phyloP scores from a whole-genome alignment of 2,113 vertebrate species.

The Pimephales promelas region DNA sequence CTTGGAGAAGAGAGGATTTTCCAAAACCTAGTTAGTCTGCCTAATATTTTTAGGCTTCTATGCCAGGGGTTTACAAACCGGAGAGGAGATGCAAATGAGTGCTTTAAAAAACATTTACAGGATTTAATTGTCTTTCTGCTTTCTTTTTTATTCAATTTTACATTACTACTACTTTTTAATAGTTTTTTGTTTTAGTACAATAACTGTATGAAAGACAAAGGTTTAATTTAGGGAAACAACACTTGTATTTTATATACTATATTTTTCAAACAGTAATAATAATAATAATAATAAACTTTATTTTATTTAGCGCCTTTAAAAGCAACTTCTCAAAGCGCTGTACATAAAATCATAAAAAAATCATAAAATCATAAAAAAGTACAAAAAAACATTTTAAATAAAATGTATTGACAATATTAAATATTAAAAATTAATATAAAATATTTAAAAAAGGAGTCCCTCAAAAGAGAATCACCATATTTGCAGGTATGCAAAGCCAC shows the following conservation, averaged over 20 bases:
- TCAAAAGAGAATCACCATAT: no score
- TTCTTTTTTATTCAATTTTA: neutral
- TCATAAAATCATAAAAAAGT: no score
- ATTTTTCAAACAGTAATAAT: neutral
- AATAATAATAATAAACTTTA: no score
- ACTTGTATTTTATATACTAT: neutral
- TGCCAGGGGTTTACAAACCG: neutral
- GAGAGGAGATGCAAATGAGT: neutral
- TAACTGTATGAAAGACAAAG: neutral
- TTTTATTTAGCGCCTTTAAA: no score
- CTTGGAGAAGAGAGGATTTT: neutral
- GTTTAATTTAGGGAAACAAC: neutral
- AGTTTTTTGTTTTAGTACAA: neutral
- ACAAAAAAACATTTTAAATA: neutral
- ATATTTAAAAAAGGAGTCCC: neutral
- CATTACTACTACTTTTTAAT: neutral
- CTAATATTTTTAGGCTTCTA: neutral
- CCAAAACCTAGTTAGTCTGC: neutral
- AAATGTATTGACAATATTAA: neutral
- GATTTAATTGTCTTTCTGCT: neutral
- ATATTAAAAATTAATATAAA: neutral
- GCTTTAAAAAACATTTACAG: neutral
- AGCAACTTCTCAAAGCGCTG: no score
- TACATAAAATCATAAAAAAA: no score
- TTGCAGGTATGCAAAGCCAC: no score